Percentiles rank a stretch among this genome's conserved stretches.
These are phyloP conservation scores for Plagodis dolabraria DNA, from an alignment of 2,888 invertebrate species.

Conservation along the genomic window DNA sequence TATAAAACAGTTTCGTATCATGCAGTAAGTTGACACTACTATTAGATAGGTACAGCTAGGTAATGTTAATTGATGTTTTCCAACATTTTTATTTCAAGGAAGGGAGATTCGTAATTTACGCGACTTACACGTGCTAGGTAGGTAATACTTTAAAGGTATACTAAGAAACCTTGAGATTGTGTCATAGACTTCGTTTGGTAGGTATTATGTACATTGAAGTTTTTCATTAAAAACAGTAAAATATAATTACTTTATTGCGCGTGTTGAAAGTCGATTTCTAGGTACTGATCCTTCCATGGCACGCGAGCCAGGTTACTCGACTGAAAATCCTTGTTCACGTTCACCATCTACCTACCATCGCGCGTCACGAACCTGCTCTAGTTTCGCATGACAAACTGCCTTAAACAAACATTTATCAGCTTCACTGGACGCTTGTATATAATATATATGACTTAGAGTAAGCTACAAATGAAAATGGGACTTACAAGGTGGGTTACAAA, in stretches of 20 bases:
- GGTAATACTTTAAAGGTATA: no score
- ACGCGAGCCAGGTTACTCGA: slow-evolving; percentile 37
- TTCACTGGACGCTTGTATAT: slow-evolving; percentile 6
- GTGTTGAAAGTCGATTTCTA: slow-evolving; percentile 12
- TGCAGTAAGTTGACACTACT: no score
- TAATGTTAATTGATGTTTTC: no score
- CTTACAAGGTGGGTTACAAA: no score
- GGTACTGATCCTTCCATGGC: slow-evolving; percentile 26
- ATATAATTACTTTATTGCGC: slow-evolving; percentile 8
- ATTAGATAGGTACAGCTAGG: no score
- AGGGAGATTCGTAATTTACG: no score
- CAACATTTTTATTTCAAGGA: no score
- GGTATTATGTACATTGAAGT: neutral
- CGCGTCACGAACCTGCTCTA: slow-evolving; percentile 52
- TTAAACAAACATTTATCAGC: slow-evolving; percentile 18
- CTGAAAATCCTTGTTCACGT: slow-evolving; percentile 28
- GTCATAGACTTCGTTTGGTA: neutral
- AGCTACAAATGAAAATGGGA: no score
- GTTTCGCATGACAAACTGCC: slow-evolving; percentile 44
- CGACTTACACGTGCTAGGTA: no score
- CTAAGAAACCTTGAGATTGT: slow-evolving; percentile 5
- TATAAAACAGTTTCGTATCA: no score
- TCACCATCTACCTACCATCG: slow-evolving; percentile 12
- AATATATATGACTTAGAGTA: no score
- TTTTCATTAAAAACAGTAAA: neutral